These are phyloP conservation scores for Lycocerus yunnanus DNA, from an alignment of 2,888 invertebrate species.

Conservation along the genomic window DNA sequence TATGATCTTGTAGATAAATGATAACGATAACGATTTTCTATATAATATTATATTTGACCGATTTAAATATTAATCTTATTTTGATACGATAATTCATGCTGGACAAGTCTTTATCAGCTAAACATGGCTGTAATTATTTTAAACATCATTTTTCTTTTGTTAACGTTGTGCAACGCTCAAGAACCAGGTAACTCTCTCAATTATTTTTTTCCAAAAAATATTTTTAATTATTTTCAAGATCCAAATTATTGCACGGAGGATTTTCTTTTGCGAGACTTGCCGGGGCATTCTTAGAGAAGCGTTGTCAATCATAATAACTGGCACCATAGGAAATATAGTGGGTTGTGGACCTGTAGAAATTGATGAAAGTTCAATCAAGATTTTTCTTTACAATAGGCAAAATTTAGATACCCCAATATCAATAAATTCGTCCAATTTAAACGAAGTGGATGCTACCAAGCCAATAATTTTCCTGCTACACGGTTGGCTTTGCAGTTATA, in stretches of 20 bases:
- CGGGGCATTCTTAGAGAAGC: neutral
- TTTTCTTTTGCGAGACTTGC: neutral
- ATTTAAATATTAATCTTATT: too few species aligned
- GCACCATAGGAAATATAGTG: neutral
- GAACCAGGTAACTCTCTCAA: neutral
- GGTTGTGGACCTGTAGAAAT: neutral
- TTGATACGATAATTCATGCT: too few species aligned
- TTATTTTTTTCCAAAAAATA: neutral
- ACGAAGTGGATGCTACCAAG: neutral
- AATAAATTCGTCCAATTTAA: neutral
- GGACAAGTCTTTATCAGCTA: too few species aligned
- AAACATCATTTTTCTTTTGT: neutral
- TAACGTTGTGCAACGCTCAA: neutral
- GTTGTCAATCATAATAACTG: neutral
- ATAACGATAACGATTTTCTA: too few species aligned
- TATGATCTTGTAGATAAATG: too few species aligned
- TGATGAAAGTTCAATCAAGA: neutral
- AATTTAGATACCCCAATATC: neutral
- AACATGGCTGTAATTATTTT: neutral
- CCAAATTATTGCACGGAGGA: neutral
- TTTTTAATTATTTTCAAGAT: neutral
- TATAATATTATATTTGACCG: too few species aligned
- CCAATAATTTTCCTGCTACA: neutral
- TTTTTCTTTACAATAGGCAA: neutral
- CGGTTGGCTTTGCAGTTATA: slow-evolving; percentile 11